Percentiles rank a stretch among this genome's conserved stretches.
These are phyloP conservation scores for Benthosema pterotum DNA, from an alignment of 2,797 vertebrate species.

Conservation along the genomic window DNA sequence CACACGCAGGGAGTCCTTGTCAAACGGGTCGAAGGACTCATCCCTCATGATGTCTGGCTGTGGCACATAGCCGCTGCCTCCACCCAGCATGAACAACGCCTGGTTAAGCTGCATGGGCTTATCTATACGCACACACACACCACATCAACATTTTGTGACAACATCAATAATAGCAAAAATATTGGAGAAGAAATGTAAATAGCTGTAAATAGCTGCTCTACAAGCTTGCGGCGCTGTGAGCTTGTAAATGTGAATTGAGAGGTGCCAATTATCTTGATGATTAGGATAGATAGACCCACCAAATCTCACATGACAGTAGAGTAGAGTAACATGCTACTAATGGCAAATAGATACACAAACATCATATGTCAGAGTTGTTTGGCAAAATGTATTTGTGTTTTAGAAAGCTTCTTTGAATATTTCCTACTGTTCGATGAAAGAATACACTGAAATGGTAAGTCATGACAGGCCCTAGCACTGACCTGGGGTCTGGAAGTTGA, in stretches of 20 bases:
- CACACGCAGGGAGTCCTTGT: conserved; percentile 86
- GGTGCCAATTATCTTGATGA: too few species aligned
- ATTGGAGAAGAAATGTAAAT: background rate
- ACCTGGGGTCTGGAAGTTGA: conserved; percentile 99
- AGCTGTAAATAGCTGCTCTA: background rate
- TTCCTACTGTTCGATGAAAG: background rate
- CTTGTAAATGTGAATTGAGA: too few species aligned
- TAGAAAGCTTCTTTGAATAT: too few species aligned
- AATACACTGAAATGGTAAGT: background rate
- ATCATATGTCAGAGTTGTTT: too few species aligned
- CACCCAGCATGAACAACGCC: conserved; percentile 91
- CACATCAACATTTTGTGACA: background rate
- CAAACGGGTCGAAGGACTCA: conserved; percentile 92
- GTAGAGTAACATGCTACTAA: too few species aligned
- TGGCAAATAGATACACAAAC: too few species aligned
- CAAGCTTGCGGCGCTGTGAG: too few species aligned
- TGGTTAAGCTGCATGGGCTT: conserved; percentile 99
- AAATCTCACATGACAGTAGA: too few species aligned
- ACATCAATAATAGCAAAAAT: background rate
- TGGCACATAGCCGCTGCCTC: conserved; percentile 90
- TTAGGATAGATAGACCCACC: too few species aligned
- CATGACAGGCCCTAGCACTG: conserved; percentile 23
- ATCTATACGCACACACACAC: conserved; percentile 72
- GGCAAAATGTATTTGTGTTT: too few species aligned
- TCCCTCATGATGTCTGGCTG: conserved; percentile 93